Evolutionary conservation across 53 echinoderm and acorn worm genomes (phyloP).

Genomic region (Zoroaster sp.): DNA sequence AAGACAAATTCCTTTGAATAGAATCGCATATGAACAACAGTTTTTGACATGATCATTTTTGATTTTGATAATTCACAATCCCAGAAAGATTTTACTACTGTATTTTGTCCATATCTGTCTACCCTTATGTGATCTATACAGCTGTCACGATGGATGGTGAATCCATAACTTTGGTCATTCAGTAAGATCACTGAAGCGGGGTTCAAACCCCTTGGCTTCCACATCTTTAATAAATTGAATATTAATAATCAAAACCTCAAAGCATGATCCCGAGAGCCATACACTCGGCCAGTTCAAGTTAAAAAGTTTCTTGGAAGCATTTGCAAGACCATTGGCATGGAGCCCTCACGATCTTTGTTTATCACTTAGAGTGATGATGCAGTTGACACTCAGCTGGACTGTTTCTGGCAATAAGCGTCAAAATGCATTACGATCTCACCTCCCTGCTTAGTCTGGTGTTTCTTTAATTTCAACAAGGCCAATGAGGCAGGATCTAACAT

Average conservation of each 20-base stretch:
- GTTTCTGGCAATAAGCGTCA: neutral
- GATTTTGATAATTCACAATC: too few relatives aligned
- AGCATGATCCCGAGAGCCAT: neutral
- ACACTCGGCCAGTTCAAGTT: neutral
- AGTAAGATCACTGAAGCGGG: neutral
- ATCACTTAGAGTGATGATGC: neutral
- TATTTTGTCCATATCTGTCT: neutral
- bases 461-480: conserved; percentile 1
- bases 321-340: conserved; percentile 47
- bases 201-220: neutral
- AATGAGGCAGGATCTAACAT: conserved; percentile 19
- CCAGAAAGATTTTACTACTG: neutral
- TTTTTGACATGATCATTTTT: too few relatives aligned
- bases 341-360: conserved; percentile 41
- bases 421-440: conserved; percentile 14
- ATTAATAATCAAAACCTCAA: neutral
- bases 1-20: too few relatives aligned
- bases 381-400: neutral
- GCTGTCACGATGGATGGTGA: neutral
- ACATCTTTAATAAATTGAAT: neutral
- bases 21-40: too few relatives aligned
- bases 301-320: neutral
- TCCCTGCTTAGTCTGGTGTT: neutral
- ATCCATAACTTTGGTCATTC: neutral
- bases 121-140: neutral